Conservation (phyloP, 2,888 invertebrate species). For the Silvanus unidentatus region DNA sequence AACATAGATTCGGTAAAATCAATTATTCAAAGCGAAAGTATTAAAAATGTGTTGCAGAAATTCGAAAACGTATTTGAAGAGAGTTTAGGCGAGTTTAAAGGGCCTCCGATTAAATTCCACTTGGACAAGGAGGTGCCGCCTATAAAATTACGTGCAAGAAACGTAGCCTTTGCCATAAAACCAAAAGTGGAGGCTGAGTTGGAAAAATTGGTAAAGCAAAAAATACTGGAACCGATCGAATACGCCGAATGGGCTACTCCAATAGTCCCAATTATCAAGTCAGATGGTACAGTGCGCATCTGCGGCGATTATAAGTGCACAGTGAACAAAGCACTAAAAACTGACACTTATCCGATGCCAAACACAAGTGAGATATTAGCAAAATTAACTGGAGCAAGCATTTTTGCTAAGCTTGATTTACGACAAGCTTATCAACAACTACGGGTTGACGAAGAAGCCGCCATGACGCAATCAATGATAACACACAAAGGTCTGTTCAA, state of each 20-base stretch:
- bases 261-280: slow-evolving; percentile 25
- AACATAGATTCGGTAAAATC: background rate
- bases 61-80: slow-evolving; percentile 1
- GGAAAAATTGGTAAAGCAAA: slow-evolving; percentile 18
- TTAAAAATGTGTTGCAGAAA: background rate
- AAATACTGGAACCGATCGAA: slow-evolving; percentile 20
- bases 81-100: slow-evolving; percentile 8
- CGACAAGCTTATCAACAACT: slow-evolving; percentile 37
- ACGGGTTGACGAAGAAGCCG: slow-evolving; percentile 29
- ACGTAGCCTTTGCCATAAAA: slow-evolving; percentile 18
- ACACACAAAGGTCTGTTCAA: slow-evolving; percentile 35
- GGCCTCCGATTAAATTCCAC: slow-evolving; percentile 12
- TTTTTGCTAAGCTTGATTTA: slow-evolving; percentile 38
- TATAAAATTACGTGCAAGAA: slow-evolving; percentile 11
- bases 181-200: slow-evolving; percentile 19
- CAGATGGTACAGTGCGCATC: slow-evolving; percentile 22
- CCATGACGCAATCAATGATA: slow-evolving; percentile 30
- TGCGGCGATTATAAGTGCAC: slow-evolving; percentile 30
- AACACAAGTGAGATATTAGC: slow-evolving; percentile 5
- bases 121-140: slow-evolving; percentile 5
- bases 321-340: slow-evolving; percentile 27
- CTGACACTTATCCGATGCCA: background rate
- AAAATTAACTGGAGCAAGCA: slow-evolving; percentile 24
- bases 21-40: slow-evolving; percentile 5
- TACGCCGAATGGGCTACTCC: slow-evolving; percentile 29